phyloP scores from a whole-genome alignment of 2,888 invertebrate species.

The Caenorhabditis sulstoni region DNA sequence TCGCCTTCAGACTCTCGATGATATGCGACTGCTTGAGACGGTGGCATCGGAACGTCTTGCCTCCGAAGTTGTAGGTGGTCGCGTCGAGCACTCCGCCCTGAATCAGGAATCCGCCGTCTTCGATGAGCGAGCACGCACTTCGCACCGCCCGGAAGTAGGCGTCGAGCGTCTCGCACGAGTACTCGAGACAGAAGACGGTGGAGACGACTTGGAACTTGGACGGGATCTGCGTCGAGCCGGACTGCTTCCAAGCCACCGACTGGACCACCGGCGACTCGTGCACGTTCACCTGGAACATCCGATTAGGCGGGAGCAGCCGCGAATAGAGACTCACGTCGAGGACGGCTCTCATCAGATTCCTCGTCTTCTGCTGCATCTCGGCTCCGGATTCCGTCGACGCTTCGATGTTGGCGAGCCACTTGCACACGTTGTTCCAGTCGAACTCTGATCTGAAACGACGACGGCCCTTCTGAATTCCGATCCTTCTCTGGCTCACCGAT shows the following conservation, averaged over 20 bases:
- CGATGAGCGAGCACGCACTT: slow-evolving; percentile 74
- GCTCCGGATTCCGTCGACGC: slow-evolving; percentile 69
- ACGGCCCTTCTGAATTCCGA: background rate
- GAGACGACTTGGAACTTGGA: slow-evolving; percentile 78
- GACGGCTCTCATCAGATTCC: slow-evolving; percentile 75
- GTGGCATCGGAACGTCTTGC: slow-evolving; percentile 75
- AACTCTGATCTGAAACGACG: slow-evolving; percentile 61
- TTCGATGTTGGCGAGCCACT: slow-evolving; percentile 78
- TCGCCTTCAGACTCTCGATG: slow-evolving; percentile 70
- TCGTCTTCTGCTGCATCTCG: slow-evolving; percentile 74
- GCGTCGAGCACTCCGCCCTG: slow-evolving; percentile 79
- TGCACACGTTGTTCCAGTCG: slow-evolving; percentile 78
- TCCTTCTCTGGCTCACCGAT: slow-evolving; percentile 42
- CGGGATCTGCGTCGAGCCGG: slow-evolving; percentile 66
- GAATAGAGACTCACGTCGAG: slow-evolving; percentile 63
- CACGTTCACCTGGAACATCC: slow-evolving; percentile 71
- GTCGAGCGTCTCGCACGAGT: slow-evolving; percentile 73
- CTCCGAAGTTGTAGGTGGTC: slow-evolving; percentile 76
- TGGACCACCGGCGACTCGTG: slow-evolving; percentile 73
- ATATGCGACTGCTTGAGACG: slow-evolving; percentile 72
- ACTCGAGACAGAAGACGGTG: slow-evolving; percentile 79
- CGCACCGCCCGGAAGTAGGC: slow-evolving; percentile 69
- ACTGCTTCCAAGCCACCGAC: slow-evolving; percentile 66
- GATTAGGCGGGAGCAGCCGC: background rate
- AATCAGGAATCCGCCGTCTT: slow-evolving; percentile 77